These are phyloP conservation scores for Pitta sordida DNA, from an alignment of 2,113 vertebrate species.

Conservation along the genomic window DNA sequence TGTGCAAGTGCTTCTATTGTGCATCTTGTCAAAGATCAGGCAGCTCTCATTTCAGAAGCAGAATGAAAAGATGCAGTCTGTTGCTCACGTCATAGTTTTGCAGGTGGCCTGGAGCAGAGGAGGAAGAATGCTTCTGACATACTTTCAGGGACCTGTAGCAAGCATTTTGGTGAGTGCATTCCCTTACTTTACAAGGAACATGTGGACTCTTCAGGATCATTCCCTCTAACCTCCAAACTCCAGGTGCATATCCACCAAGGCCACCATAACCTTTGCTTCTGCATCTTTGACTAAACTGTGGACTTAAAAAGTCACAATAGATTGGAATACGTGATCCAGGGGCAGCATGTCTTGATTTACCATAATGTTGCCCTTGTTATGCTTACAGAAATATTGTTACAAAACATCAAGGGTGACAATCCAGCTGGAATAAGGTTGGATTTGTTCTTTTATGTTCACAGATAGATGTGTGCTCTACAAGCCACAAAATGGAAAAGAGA, in stretches of 20 bases:
- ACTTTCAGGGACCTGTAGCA: background rate
- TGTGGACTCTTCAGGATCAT: background rate
- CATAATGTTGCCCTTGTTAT: background rate
- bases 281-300: background rate
- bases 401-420: background rate
- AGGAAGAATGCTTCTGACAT: background rate
- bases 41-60: background rate
- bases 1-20: background rate
- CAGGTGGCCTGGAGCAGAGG: background rate
- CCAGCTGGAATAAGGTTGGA: background rate
- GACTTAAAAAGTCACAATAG: background rate
- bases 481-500: background rate
- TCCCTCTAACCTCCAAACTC: background rate
- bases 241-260: background rate
- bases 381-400: background rate
- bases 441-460: background rate
- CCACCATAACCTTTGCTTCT: background rate
- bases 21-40: background rate
- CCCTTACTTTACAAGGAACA: background rate
- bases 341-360: background rate
- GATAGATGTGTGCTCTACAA: background rate
- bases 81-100: background rate
- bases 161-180: accelerated
- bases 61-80: background rate
- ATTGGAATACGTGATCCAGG: background rate